Percentiles rank a stretch among this genome's conserved stretches.
phyloP scores from a whole-genome alignment of 2,797 vertebrate genomes.

The Pangasius djambal region DNA sequence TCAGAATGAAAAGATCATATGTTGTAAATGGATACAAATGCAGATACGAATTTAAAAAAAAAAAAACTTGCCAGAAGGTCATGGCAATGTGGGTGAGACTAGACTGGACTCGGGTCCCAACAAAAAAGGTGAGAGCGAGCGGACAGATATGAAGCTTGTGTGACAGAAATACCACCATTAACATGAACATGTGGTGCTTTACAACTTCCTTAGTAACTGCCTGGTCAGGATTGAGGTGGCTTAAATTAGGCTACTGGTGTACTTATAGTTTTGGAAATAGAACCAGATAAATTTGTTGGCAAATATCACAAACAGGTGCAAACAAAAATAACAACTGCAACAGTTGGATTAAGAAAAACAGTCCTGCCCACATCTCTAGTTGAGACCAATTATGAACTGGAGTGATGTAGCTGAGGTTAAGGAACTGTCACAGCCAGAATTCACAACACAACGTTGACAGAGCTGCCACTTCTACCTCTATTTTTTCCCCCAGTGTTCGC shows the following conservation, averaged over 20 bases:
- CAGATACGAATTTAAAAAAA: neutral
- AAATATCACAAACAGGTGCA: neutral
- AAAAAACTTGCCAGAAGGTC: too few relatives aligned
- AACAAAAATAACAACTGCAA: neutral
- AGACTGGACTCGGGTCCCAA: neutral
- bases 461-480: neutral
- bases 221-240: neutral
- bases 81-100: neutral
- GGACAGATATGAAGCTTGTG: too few relatives aligned
- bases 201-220: neutral
- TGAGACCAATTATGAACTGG: neutral
- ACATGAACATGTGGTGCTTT: neutral
- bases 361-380: neutral
- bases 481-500: neutral
- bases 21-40: neutral
- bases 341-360: neutral
- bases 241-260: neutral
- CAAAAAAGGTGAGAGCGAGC: neutral
- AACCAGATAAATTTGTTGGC: neutral
- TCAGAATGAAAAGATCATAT: neutral
- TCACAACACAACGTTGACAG: too few relatives aligned
- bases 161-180: neutral
- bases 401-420: neutral
- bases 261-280: neutral
- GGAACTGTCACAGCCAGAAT: neutral